A percentile compares a stretch with the other conserved stretches of the same genome.
These are phyloP conservation scores for Xanthorhoe spadicearia DNA, from an alignment of 2,888 invertebrate genomes.

Conservation along the genomic window DNA sequence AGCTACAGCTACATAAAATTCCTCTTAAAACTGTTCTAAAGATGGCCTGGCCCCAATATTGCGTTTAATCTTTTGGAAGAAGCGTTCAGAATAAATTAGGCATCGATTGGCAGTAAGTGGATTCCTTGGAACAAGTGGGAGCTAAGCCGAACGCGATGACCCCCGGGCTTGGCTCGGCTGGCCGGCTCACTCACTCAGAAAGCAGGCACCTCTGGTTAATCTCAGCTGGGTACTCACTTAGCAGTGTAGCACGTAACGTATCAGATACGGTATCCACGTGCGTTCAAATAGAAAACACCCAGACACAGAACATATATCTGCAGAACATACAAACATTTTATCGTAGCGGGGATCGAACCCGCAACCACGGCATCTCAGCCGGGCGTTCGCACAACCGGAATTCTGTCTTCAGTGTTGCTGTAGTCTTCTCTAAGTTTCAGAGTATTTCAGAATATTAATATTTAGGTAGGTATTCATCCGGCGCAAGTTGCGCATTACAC, in stretches of 20 bases:
- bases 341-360: too few species aligned
- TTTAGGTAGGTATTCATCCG: constrained; percentile 64
- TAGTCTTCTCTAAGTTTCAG: background rate
- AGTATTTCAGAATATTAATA: constrained; percentile 64
- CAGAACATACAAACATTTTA: too few species aligned
- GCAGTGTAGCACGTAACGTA: too few species aligned
- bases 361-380: too few species aligned
- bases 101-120: constrained; percentile 67
- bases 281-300: too few species aligned
- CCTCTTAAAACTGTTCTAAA: constrained; percentile 21
- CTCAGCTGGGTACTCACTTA: too few species aligned
- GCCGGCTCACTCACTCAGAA: background rate
- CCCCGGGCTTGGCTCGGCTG: constrained; percentile 49
- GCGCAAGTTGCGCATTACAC: constrained; percentile 65
- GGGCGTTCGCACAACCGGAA: too few species aligned
- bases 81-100: constrained; percentile 50
- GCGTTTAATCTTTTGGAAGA: constrained; percentile 47
- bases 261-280: too few species aligned
- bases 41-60: constrained; percentile 36
- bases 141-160: constrained; percentile 59
- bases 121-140: constrained; percentile 58
- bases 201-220: too few species aligned
- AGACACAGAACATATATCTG: too few species aligned
- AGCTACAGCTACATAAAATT: background rate
- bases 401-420: constrained; percentile 2